Base-by-base conservation (phyloP, 2,888 invertebrate species). In the Tenodera sinensis region DNA sequence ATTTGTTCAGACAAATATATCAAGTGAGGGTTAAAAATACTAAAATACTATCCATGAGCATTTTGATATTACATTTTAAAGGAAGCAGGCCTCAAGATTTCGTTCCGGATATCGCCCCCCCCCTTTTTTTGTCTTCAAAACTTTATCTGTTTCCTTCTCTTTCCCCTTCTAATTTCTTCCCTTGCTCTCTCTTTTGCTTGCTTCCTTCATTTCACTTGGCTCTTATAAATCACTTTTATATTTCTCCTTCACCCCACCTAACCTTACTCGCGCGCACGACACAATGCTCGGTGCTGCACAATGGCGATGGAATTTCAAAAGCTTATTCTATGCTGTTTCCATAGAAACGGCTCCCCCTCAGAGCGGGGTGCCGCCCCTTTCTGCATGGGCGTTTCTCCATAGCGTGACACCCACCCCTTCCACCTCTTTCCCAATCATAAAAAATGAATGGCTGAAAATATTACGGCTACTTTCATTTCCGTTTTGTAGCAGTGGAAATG, bases 231-330 rank as follows among this genome's bases (percentile, higher is more conserved):
- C 89, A 89, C 88, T 89, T 89, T 88, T 89, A 89, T 88, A 89
- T 88, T 89, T 87, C 84, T 88, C 83, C 83, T 81, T 25, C 89
- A 83, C 85, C 88, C 20, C 84, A 42, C 54, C 54, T 71, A 71
- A 20, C 54, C 25, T 20, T 71, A 15, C 54, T 20, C 25, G 54
- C 54, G 54, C 42, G 9, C 89, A 88, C 84, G 84, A 84, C 89
- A 84, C 71, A 54, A 81, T 28, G 87, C 83, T 87, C 20, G 54
- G 20, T 20, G 54, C 54, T 71, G 54, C 47, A 89, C 89, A 88
- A 88, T 89, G 89, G 90, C 90, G 89, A 87, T 84, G 90, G 88
- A 89, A 90, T 89, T 89, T 89, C 89, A 89, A 90, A 90, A 90
- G 90, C 90, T 89, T 88, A 88, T 89, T 90, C 90, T 89, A 89